Evolutionary conservation across 2,113 vertebrate species (phyloP).

Genomic region (Steatornis caripensis): DNA sequence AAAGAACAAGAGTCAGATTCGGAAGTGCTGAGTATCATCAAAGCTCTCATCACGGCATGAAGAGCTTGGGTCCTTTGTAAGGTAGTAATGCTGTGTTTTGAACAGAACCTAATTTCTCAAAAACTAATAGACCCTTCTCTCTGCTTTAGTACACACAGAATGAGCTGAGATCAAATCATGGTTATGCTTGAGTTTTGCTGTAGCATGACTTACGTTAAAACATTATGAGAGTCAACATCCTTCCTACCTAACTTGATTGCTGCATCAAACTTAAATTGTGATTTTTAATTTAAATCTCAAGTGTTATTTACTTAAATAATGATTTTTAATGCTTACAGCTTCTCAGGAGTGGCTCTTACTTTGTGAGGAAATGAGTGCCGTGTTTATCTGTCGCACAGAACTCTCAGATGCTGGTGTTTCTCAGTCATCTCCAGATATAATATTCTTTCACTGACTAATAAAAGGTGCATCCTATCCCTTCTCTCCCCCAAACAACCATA

Average conservation of each 20-base stretch:
- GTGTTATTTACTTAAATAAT: not conserved
- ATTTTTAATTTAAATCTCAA: not conserved
- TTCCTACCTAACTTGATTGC: not conserved
- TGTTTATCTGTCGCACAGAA: not conserved
- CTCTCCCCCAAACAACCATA: not conserved
- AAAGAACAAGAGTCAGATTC: not conserved
- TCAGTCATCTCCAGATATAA: not conserved
- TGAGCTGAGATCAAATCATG: not conserved
- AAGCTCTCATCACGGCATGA: not conserved
- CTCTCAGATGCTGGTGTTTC: not conserved
- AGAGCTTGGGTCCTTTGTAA: not conserved
- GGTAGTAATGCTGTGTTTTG: not conserved
- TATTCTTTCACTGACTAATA: not conserved
- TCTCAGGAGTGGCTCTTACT: not conserved
- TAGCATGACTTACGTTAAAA: not conserved
- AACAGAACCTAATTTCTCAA: not conserved
- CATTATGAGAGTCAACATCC: rapidly evolving
- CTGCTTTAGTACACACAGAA: not conserved
- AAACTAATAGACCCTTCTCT: not conserved
- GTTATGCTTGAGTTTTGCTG: not conserved
- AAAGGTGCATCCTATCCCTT: not conserved
- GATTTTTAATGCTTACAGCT: not conserved
- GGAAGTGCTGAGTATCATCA: not conserved
- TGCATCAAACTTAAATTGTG: not conserved
- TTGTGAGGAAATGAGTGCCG: not conserved